These are phyloP conservation scores for Nycteola revayana DNA, from an alignment of 2,888 invertebrate genomes.

Conservation along the genomic window DNA sequence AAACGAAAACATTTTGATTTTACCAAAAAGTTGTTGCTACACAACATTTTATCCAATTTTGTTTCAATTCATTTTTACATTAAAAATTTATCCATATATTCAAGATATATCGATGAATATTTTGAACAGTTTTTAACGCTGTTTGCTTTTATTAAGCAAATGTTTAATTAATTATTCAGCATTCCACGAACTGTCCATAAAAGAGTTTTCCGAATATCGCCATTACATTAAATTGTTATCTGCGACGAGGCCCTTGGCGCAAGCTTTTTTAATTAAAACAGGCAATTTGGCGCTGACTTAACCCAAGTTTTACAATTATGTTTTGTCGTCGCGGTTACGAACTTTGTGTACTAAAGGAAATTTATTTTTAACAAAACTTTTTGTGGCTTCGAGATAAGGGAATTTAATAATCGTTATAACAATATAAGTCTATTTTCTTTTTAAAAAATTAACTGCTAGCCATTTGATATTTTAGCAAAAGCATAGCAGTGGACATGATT, in stretches of 20 bases:
- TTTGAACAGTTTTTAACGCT: no score
- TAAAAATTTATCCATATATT: no score
- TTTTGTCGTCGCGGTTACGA: slow-evolving; percentile 48
- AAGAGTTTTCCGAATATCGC: slow-evolving; percentile 64
- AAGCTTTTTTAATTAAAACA: slow-evolving; percentile 72
- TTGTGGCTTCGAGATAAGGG: slow-evolving; percentile 21
- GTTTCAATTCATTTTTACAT: no score
- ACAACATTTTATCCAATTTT: no score
- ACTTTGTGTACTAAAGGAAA: slow-evolving; percentile 42
- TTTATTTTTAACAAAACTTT: slow-evolving; percentile 38
- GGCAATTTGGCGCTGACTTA: slow-evolving; percentile 65
- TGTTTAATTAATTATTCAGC: slow-evolving; percentile 61
- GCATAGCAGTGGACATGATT: slow-evolving; percentile 26
- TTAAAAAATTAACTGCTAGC: slow-evolving; percentile 12
- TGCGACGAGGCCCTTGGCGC: slow-evolving; percentile 57
- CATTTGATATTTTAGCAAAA: slow-evolving; percentile 16
- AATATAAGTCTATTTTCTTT: no score
- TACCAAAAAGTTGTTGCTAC: no score
- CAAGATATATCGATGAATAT: no score
- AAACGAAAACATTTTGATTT: no score
- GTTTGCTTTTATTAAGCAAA: neutral
- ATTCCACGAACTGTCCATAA: slow-evolving; percentile 59
- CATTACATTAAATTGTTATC: slow-evolving; percentile 73
- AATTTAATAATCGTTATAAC: slow-evolving; percentile 18
- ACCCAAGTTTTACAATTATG: slow-evolving; percentile 61